Conservation (phyloP, 2,797 vertebrate species). For the Hypotaenidia okinawae region DNA sequence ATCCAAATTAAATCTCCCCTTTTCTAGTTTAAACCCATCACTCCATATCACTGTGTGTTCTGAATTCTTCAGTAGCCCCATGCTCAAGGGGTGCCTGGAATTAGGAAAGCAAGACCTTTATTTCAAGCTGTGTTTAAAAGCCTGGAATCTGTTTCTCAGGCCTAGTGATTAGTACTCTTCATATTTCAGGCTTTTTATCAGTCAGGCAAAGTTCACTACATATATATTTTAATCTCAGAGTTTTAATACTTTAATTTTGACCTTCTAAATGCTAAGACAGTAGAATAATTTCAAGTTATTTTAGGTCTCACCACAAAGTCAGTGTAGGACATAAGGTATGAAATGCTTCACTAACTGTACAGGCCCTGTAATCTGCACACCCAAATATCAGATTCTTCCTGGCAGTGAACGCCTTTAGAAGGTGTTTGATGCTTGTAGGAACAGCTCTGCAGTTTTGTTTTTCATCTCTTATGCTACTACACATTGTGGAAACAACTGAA, state of each 20-base stretch:
- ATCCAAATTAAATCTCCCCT: too few relatives aligned
- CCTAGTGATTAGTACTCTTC: background rate
- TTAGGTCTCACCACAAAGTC: background rate
- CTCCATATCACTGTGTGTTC: background rate
- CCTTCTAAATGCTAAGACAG: background rate
- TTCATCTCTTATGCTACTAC: background rate
- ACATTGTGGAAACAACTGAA: background rate
- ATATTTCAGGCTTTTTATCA: background rate
- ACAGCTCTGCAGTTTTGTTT: background rate
- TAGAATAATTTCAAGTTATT: background rate
- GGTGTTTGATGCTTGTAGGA: background rate
- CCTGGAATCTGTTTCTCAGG: background rate
- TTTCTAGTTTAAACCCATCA: too few relatives aligned
- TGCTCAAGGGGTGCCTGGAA: fast-evolving
- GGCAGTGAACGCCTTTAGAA: background rate
- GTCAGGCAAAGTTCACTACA: background rate
- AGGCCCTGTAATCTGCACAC: background rate
- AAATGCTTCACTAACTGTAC: background rate
- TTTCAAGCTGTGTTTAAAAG: background rate
- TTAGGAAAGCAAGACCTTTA: background rate
- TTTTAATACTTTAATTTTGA: background rate
- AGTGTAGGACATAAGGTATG: background rate
- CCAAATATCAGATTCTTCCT: background rate
- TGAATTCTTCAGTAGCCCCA: background rate
- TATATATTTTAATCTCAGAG: background rate